Base-by-base conservation (phyloP, 2,888 invertebrate species). In the Epistrophe eligans region DNA sequence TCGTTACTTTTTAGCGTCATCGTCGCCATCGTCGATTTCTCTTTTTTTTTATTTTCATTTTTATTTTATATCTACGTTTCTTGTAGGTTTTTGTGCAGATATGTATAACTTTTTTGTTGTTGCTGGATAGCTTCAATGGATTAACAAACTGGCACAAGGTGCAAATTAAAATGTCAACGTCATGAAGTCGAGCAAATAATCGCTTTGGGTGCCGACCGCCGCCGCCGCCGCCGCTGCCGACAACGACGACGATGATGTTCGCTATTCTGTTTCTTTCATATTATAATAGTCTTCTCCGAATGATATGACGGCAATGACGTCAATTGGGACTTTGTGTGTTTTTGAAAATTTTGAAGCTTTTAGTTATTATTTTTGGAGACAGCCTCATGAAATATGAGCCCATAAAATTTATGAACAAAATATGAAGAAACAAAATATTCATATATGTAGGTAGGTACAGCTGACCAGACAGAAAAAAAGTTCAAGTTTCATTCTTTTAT, bases 151-250 rank as follows among this genome's bases (percentile, higher is more conserved):
- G 72, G 87, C 83, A 87, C 87, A 87, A 87, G 87, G 87, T 87
- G 87, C 87, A 87, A 87, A 87, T 87, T 87, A 87, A 87, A 87
- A 87, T 87, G 87, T 87, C 87, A 87, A 83, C 87, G 87, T 87
- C 87, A 87, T 87, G 83, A 87, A 83, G 83, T 87, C 87, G 87
- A 76, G 79, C 83, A 87, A 87, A 87, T 87, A 87, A 85, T 87
- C 83, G 83, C 87, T 82, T 87, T 79, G 79, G 79, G 76, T 87
- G 73, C 55, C 24, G 52, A 7, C 38, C 50, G 62, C 72, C 32
- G 57, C 72, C 45, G 7, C 7, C 38, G 45, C 28, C 45, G n/a
- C n/a, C n/a, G n/a, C n/a, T n/a, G n/a, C 6, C 28, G 19, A 9
- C 32, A 28, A 6, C 38, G 60, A 13, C 64, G 57, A 19, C 57